phyloP scores from a whole-genome alignment of 2,888 invertebrate genomes.

The Ophion ventricosus region DNA sequence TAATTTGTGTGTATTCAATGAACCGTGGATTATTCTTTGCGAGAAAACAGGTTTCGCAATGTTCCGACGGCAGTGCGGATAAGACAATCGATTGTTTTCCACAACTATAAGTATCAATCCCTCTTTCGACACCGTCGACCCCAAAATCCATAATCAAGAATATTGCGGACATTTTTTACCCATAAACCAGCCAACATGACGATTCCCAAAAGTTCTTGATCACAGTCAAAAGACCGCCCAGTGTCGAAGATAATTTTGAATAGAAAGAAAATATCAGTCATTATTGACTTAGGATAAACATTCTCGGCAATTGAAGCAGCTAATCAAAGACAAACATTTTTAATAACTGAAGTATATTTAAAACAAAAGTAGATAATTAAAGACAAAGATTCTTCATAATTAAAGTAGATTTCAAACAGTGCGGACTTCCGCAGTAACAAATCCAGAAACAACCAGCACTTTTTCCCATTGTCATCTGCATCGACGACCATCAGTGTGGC shows the following conservation, averaged over 20 bases:
- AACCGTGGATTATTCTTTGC: background rate
- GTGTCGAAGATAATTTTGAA: no score
- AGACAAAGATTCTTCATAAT: no score
- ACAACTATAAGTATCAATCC: background rate
- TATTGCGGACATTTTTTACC: background rate
- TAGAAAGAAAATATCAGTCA: no score
- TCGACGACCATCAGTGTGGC: background rate
- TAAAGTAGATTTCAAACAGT: no score
- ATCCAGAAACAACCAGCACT: background rate
- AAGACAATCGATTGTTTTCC: background rate
- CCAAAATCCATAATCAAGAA: background rate
- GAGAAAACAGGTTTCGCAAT: background rate
- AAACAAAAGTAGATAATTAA: no score
- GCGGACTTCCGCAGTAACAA: background rate
- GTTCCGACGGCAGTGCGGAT: background rate
- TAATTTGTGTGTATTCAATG: constrained; percentile 14
- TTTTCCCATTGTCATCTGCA: background rate
- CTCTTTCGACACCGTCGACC: background rate
- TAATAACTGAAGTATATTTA: no score
- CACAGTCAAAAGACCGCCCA: no score
- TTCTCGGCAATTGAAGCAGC: no score
- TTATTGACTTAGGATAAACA: no score
- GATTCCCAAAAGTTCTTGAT: no score
- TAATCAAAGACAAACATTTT: no score
- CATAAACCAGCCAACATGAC: no score